Base-by-base conservation (phyloP, 30 jellyfish, hydroid and myxozoan genomes). In the Chironex yamaguchii region DNA sequence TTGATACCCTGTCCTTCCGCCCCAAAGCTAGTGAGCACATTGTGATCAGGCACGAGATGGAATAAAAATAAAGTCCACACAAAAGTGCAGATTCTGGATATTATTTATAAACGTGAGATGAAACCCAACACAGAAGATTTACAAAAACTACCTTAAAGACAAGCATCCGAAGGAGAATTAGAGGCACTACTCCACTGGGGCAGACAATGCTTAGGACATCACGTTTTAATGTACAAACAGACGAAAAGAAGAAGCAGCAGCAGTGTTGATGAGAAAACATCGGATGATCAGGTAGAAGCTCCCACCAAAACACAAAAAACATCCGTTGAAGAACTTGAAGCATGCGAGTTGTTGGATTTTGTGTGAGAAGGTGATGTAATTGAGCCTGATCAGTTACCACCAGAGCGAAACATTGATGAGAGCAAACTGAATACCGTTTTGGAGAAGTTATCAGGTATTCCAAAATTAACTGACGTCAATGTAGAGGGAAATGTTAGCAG, bases 171-270 rank as follows among this genome's bases (percentile, higher is more conserved):
- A 25, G 2, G 53, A 28, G 3, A 6, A 28, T 1, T 67, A 67
- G 29, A 67, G 81, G 34, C 58, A 67, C 81, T 1, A 25, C 81
- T 23, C 62, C 58, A 1, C 34, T 67, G 81, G 81, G 81, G 81
- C 81, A 67, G 58, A 0, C 73, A 67, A 67, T 2, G 58, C 81
- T 67, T 67, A 67, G 81, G 62, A 29, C 79, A 65, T 65, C 79
- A 25, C 31, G 31, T 65, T 65, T 65, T 25, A 65, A 54, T 65
- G 81, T 67, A 29, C 81, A 67, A 67, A 27, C 81, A 67, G 34
- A 62, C 72, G 34, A 67, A 67, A n/a, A 67, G 34, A 67, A 32
- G n/a, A n/a, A n/a, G n/a, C n/a, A n/a, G n/a, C n/a, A n/a, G n/a
- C n/a, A n/a, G n/a, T 62, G 0, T 62, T 62, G 27, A 62, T 3